Evolutionary conservation across 2,888 invertebrate genomes (phyloP).

Genomic region (Hoplodrina blanda): DNA sequence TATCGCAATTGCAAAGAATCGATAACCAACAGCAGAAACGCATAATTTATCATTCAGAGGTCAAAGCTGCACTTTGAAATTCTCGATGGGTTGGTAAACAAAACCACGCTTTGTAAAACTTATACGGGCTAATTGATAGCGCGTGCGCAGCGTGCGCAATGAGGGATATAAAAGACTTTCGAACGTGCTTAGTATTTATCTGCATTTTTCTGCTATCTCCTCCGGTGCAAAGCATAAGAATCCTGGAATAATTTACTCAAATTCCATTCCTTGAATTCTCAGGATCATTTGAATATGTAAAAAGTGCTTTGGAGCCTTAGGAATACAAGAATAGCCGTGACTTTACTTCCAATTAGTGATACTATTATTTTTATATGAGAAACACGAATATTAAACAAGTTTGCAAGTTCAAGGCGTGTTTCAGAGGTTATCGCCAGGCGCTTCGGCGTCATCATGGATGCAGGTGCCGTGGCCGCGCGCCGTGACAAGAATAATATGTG

Average conservation of each 20-base stretch:
- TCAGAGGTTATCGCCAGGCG: conserved; percentile 79
- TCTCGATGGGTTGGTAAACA: conserved; percentile 71
- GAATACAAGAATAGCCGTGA: conserved; percentile 49
- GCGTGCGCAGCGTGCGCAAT: conserved; percentile 75
- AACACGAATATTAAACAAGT: conserved; percentile 62
- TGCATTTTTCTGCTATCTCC: conserved; percentile 49
- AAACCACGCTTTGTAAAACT: conserved; percentile 75
- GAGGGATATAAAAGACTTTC: conserved; percentile 70
- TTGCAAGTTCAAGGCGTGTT: conserved; percentile 73
- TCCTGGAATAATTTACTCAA: conserved; percentile 37
- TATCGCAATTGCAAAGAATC: conserved; percentile 47
- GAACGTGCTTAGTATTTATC: conserved; percentile 63
- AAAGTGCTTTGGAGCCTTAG: conserved; percentile 25
- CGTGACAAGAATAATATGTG: conserved; percentile 85
- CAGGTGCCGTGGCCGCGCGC: conserved; percentile 82
- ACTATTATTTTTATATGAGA: conserved; percentile 53
- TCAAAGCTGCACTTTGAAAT: conserved; percentile 69
- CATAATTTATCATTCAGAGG: conserved; percentile 62
- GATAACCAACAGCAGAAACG: conserved; percentile 34
- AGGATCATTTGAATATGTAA: conserved; percentile 48
- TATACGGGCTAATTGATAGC: conserved; percentile 81
- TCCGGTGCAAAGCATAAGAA: conserved; percentile 35
- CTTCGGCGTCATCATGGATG: conserved; percentile 77
- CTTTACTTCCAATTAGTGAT: conserved; percentile 53
- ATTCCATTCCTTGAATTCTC: conserved; percentile 37